Conservation (phyloP, 2,113 vertebrate genomes). For the Sebastes fasciatus region DNA sequence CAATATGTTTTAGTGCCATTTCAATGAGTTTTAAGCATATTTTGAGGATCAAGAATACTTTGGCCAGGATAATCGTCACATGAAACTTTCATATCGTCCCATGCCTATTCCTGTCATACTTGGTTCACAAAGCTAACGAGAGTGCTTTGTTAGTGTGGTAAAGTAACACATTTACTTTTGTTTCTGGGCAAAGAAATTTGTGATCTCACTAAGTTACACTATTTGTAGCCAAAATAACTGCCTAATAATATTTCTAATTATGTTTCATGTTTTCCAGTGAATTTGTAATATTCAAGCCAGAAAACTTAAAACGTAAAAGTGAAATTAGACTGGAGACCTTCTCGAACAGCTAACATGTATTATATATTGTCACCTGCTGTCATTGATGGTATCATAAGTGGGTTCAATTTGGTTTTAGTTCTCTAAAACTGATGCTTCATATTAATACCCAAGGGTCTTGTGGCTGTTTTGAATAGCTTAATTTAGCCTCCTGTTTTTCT, state of each 20-base stretch:
- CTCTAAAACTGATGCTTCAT: constrained; percentile 12
- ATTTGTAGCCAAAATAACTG: not conserved
- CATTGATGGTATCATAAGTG: not conserved
- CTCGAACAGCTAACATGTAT: not conserved
- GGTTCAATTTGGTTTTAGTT: constrained; percentile 29
- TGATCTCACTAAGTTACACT: not conserved
- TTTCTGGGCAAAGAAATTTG: not conserved
- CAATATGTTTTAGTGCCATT: too few species aligned
- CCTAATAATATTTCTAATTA: not conserved
- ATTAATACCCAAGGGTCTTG: constrained; percentile 13
- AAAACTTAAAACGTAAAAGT: not conserved
- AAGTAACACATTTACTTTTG: not conserved
- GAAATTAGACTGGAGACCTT: not conserved
- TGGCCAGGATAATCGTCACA: too few species aligned
- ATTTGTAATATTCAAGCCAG: not conserved
- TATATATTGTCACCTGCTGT: not conserved
- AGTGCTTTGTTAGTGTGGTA: not conserved
- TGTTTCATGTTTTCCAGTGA: not conserved
- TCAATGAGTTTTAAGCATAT: too few species aligned
- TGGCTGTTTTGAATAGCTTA: constrained; percentile 24
- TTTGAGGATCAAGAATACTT: too few species aligned
- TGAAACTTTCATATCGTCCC: too few species aligned
- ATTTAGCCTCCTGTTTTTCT: constrained; percentile 24
- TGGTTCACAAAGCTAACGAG: not conserved
- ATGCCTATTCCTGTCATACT: not conserved